These are phyloP conservation scores for Macrophya annulata DNA, from an alignment of 2,888 invertebrate species.

Conservation along the genomic window DNA sequence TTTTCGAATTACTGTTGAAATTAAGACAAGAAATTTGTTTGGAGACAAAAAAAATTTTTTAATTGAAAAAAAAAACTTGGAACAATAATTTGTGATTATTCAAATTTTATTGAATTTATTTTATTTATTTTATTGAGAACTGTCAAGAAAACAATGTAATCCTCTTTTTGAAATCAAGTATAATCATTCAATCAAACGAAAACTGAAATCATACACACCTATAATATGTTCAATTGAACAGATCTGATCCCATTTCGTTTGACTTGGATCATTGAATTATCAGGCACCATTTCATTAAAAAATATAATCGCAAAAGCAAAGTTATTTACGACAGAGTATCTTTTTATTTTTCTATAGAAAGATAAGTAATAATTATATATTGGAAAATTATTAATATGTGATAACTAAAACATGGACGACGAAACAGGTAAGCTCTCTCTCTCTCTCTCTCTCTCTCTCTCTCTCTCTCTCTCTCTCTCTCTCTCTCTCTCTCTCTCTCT, in stretches of 20 bases:
- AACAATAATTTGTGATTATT: constrained; percentile 24
- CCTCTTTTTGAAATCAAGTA: not conserved
- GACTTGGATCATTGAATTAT: constrained; percentile 11
- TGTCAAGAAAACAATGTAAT: constrained; percentile 31
- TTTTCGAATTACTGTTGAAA: constrained; percentile 23
- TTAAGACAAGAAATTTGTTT: constrained; percentile 18
- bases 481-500: not conserved
- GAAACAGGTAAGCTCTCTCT: not conserved
- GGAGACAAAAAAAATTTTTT: not conserved
- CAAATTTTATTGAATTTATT: constrained; percentile 7
- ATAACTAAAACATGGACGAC: not conserved
- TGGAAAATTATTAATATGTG: not conserved
- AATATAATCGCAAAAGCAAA: not conserved
- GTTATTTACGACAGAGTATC: not conserved
- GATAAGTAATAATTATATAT: constrained; percentile 4
- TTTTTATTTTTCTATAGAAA: not conserved
- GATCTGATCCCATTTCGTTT: not conserved
- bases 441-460: not conserved
- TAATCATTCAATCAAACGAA: not conserved
- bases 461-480: not conserved
- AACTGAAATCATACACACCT: not conserved
- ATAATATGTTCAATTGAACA: not conserved
- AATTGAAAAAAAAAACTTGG: constrained; percentile 11
- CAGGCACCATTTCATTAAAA: constrained; percentile 29
- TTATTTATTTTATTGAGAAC: not conserved